Conservation (phyloP, 2,888 invertebrate species). For the Napeogenes sylphis region DNA sequence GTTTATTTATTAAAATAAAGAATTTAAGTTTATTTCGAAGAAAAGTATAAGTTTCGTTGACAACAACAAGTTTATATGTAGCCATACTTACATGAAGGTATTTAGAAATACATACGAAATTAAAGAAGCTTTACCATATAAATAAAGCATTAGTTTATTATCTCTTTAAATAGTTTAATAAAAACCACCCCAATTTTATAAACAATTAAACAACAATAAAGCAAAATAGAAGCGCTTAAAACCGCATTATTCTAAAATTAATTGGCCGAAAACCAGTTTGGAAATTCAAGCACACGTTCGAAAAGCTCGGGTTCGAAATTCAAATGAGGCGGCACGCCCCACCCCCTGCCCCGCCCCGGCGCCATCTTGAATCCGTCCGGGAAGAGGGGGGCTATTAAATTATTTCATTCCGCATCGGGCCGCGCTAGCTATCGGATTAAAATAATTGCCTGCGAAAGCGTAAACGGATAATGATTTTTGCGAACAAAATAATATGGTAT, state of each 20-base stretch:
- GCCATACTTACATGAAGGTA: too few relatives aligned
- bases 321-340: constrained; percentile 76
- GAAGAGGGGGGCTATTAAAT: constrained; percentile 71
- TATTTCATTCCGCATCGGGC: constrained; percentile 76
- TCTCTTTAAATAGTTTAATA: constrained; percentile 16
- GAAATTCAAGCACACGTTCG: constrained; percentile 71
- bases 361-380: constrained; percentile 71
- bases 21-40: too few relatives aligned
- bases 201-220: constrained; percentile 65
- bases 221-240: constrained; percentile 50
- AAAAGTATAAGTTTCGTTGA: too few relatives aligned
- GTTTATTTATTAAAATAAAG: too few relatives aligned
- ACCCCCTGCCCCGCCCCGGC: constrained; percentile 70
- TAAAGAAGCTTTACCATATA: too few relatives aligned
- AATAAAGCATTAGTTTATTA: constrained; percentile 7
- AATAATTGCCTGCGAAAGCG: constrained; percentile 75
- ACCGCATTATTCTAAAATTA: constrained; percentile 72
- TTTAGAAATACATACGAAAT: too few relatives aligned
- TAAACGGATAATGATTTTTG: constrained; percentile 76
- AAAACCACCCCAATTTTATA: constrained; percentile 38
- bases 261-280: constrained; percentile 73
- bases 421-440: constrained; percentile 74
- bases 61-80: too few relatives aligned
- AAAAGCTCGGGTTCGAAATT: constrained; percentile 73
- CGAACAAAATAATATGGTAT: constrained; percentile 69